Base-by-base conservation (phyloP, 2,888 invertebrate genomes). In the Hipparchia sbordonii region DNA sequence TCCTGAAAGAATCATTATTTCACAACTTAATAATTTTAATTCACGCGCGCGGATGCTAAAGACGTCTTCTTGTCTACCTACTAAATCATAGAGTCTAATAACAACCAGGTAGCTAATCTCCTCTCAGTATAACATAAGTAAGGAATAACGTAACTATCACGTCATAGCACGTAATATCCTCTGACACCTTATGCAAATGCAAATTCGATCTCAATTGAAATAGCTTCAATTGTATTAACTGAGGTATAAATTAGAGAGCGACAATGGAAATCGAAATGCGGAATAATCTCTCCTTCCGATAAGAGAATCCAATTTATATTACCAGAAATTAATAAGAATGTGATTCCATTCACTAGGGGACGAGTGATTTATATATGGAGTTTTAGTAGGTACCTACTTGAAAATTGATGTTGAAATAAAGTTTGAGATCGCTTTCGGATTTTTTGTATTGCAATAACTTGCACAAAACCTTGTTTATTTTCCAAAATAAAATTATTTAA, bases 221-320 rank as follows among this genome's bases (percentile, higher is more conserved):
- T 72, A 81, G 81, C 80, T 85, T 82, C 86, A 89, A 90, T 89
- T 89, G 89, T 85, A 39, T 39, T 39, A 85, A 83, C 81, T 79
- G 77, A 85, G 86, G 88, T 89, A 88, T 89, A 87, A 89, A 89
- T 89, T 89, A 89, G 85, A 82, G 60, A 82, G 81, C 77, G 81
- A 76, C 84, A 87, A 83, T 84, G 82, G 80, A 82, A 82, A 85
- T 84, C 82, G 87, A 84, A 85, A 84, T 82, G 81, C 81, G 80
- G 84, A 82, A 87, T 89, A 89, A 89, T 90, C 88, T 61, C 87
- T 82, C 83, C 77, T 81, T 84, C 80, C 80, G 87, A 90, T 90
- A 88, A 89, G 84, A 85, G 88, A 78, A 80, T 80, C 74, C 77
- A 79, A 78, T 79, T 79, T 78, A 78, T 79, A 79, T 79, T 77